Conservation (phyloP, 2,113 vertebrate species). For the Blennius ocellaris region DNA sequence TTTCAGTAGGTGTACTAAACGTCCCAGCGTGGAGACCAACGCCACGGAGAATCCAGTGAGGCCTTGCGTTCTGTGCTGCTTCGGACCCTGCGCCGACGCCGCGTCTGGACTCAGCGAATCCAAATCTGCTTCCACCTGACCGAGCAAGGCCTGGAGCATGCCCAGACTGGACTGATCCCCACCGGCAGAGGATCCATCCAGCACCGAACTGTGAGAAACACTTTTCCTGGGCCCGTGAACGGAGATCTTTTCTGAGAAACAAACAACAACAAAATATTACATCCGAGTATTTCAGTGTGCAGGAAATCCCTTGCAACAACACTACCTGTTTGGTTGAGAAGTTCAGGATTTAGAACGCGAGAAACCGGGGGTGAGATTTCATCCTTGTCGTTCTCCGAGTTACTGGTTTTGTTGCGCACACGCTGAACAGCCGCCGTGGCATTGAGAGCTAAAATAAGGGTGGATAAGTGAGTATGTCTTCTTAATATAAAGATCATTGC, state of each 20-base stretch:
- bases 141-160: constrained; percentile 87
- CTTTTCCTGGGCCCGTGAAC: constrained; percentile 51
- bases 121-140: constrained; percentile 88
- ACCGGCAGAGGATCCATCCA: constrained; percentile 68
- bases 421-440: constrained; percentile 85
- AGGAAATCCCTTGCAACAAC: neutral
- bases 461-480: neutral
- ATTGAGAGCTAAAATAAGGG: constrained; percentile 85
- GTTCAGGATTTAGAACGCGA: constrained; percentile 86
- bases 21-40: constrained; percentile 87
- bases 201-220: constrained; percentile 38
- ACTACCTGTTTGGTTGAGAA: constrained; percentile 77
- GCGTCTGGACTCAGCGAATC: constrained; percentile 80
- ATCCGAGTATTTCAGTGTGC: neutral
- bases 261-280: neutral
- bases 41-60: constrained; percentile 91
- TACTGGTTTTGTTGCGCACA: constrained; percentile 72
- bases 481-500: neutral
- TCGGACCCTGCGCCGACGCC: constrained; percentile 41
- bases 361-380: constrained; percentile 67
- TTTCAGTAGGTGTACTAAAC: constrained; percentile 87
- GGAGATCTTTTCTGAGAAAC: constrained; percentile 47
- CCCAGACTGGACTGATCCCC: constrained; percentile 83
- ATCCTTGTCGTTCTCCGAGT: constrained; percentile 40
- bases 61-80: constrained; percentile 69